Evolutionary conservation across 1,140 invertebrate genomes (phyloP), one percentile per base, ranked within the genome.

Genomic region (Pachyrhynchus sulphureomaculatus): DNA sequence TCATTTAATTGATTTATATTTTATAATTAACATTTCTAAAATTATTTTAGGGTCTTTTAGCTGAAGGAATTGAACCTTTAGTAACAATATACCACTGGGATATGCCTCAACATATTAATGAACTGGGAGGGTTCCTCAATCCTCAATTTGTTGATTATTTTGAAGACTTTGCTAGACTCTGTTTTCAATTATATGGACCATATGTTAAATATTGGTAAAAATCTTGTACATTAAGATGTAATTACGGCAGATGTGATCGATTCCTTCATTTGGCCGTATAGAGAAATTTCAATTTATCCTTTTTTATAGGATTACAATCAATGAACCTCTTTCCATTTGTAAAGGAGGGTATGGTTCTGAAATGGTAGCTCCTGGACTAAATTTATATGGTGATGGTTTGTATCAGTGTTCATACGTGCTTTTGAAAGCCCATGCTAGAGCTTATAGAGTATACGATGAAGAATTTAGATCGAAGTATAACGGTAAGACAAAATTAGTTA

Each of bases 41-140:
- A 29, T 29, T 17, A 4, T 54, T 39, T 6, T 6, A 54, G 37
- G 82, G 79, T 52, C 74, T 88, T 12, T 41, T 82, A 6, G 73
- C 72, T 29, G 79, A 75, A 12, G 78, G 79, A 23, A 82, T 86
- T 36, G 77, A 76, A 36, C 82, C 83, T 2, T 72, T 82, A 53
- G 81, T 84, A 10, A 82, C 82, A 2, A 74, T 86, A 36, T 83
- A 80, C 65, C 82, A 85, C 64, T 84, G 81, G 78, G 84, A 86
- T 71, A 70, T 83, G 51, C 84, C 83, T 0, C 78, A 81, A 51
- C 41, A 75, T 2, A 67, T 86, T 1, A 79, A 84, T 77, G 79
- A 83, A 2, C 68, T 84, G 10, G 86, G 86, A 2, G 84, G 84
- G 13, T 75, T 64, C 68, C 15, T 62, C 13, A 76, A 77, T 48